Evolutionary conservation across 2,888 invertebrate genomes (phyloP), one percentile per base, ranked within the genome.

Genomic region (Heliconius ethilla): DNA sequence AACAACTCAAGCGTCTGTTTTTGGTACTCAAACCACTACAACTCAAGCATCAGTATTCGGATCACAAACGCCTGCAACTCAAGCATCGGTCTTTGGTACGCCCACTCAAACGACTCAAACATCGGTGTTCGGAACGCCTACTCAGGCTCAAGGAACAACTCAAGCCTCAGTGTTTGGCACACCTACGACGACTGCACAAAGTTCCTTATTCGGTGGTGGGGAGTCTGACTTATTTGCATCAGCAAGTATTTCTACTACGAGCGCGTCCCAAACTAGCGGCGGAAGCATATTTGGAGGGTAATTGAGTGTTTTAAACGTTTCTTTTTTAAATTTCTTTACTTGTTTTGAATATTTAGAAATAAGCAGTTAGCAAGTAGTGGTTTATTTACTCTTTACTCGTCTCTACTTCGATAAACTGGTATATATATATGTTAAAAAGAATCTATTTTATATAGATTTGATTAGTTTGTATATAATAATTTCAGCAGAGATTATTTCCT

Each of bases 241-340:
- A 0, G 92, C 93, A 22, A 93, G 89, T 82, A 94, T 95, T 83
- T 93, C 94, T 0, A 91, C 94, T 0, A 92, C 92, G 0, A 91
- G 85, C 70, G 89, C 92, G 1, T 84, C 90, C 9, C 88, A 85
- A 37, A 83, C 84, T 2, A 89, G 86, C 65, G 88, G 89, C 10
- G 92, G 92, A 70, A 93, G 86, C 82, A 90, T 93, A 81, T 94
- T 94, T 83, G 92, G 89, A 82, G 87, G 90, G 93, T 93, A 86
- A 87, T 65, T 45, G 9, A 37, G 2, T 7, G 18, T 66, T 72
- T 72, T 15, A 0, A 13, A 70, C 13, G n/a, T 22, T 74, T 75
- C 22, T 62, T 69, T 70, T 62, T 65, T 18, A 45, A n/a, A 18
- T 74, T 74, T 13, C 18, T 33, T 18, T 5, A 62, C 51, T n/a